Conservation (phyloP, 2,113 vertebrate genomes). For the Parotia lawesii region DNA sequence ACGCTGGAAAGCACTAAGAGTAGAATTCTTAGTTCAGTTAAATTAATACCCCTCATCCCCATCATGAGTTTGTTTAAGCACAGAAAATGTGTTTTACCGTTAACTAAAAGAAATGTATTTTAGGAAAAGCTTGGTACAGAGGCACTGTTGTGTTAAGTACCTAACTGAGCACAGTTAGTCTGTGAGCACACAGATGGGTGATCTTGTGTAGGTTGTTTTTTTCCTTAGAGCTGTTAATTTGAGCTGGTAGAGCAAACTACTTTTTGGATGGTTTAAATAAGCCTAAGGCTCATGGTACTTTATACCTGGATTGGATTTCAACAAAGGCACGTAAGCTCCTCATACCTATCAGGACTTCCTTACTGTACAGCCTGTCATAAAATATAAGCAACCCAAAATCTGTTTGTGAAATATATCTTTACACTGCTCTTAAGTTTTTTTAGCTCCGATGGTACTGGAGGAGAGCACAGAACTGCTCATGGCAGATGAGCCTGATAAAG, state of each 20-base stretch:
- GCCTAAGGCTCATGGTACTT: not conserved
- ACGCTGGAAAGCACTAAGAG: not conserved
- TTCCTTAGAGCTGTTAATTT: not conserved
- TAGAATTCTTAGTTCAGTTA: not conserved
- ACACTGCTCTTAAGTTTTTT: not conserved
- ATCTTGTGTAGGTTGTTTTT: not conserved
- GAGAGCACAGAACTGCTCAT: not conserved
- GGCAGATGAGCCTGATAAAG: not conserved
- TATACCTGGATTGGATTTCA: not conserved
- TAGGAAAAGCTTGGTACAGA: not conserved
- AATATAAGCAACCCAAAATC: not conserved
- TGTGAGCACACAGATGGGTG: not conserved
- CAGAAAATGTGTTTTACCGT: not conserved
- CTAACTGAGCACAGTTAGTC: not conserved
- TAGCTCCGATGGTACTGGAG: not conserved
- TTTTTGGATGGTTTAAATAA: not conserved
- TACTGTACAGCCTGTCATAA: not conserved
- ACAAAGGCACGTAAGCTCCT: not conserved
- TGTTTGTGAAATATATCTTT: not conserved
- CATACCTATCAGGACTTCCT: not conserved
- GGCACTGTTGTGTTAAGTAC: accelerated
- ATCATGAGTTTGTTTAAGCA: not conserved
- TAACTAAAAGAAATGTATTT: not conserved
- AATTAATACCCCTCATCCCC: not conserved
- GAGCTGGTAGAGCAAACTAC: not conserved